Percentiles rank a stretch among this genome's conserved stretches.
Conservation (phyloP, 2,888 invertebrate genomes). For the Dascillus cervinus region DNA sequence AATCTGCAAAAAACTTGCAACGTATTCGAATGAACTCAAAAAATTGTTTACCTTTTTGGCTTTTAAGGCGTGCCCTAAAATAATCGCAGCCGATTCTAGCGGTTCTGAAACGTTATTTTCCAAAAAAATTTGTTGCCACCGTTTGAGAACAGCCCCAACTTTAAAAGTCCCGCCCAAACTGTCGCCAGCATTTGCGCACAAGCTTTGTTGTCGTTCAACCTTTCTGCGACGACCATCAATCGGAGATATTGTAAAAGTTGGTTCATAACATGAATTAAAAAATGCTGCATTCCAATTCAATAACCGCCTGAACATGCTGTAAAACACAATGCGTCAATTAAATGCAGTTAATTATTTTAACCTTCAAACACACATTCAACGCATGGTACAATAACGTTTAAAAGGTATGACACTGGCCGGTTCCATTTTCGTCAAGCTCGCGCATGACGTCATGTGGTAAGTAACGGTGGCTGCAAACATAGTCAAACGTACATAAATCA, state of each 20-base stretch:
- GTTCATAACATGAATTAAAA: not conserved
- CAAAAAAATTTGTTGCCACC: conserved; percentile 44
- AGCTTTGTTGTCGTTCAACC: too few species aligned
- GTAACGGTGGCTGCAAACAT: too few species aligned
- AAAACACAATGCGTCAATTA: too few species aligned
- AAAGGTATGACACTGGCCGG: too few species aligned
- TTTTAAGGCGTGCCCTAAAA: conserved; percentile 49
- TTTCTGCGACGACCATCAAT: not conserved
- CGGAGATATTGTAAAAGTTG: not conserved
- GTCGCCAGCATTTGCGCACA: conserved; percentile 7
- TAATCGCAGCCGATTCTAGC: conserved; percentile 48
- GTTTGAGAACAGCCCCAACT: conserved; percentile 22
- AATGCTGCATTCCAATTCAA: too few species aligned
- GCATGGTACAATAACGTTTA: too few species aligned
- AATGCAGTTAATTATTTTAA: too few species aligned
- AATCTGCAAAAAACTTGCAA: conserved; percentile 24
- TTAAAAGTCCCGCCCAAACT: conserved; percentile 13
- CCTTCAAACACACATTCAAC: too few species aligned
- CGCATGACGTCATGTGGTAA: too few species aligned
- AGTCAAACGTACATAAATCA: too few species aligned
- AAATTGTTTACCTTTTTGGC: conserved; percentile 44
- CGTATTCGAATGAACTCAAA: conserved; percentile 1
- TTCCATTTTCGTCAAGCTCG: too few species aligned
- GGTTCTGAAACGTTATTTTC: conserved; percentile 46
- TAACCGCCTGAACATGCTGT: too few species aligned